Conservation (phyloP, 2,888 invertebrate species). For the Drosophila acutilabella region DNA sequence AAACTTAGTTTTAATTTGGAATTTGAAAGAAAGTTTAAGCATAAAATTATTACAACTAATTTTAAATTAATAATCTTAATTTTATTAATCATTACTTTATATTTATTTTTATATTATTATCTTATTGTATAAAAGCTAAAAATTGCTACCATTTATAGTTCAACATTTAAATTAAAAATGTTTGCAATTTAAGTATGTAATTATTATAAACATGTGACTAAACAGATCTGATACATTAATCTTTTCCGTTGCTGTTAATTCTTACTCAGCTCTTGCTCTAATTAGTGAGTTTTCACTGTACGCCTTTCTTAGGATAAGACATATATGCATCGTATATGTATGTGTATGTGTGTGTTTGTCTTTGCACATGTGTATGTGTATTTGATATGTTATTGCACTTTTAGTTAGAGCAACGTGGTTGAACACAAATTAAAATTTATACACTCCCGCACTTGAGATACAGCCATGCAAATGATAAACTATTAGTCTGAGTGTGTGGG, state of each 20-base stretch:
- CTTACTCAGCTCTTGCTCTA: neutral
- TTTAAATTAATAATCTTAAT: too few relatives aligned
- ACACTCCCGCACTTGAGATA: slow-evolving; percentile 14
- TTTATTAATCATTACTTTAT: too few relatives aligned
- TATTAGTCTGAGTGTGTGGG: slow-evolving; percentile 3
- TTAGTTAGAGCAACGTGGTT: slow-evolving; percentile 27
- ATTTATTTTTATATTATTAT: too few relatives aligned
- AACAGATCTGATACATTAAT: too few relatives aligned
- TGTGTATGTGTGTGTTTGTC: neutral
- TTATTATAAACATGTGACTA: too few relatives aligned
- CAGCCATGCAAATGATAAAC: slow-evolving; percentile 20
- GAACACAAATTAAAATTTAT: slow-evolving; percentile 38
- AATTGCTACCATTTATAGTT: too few relatives aligned
- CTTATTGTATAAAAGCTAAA: too few relatives aligned
- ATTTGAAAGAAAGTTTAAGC: too few relatives aligned
- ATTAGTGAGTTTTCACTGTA: neutral
- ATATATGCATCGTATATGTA: slow-evolving; percentile 4
- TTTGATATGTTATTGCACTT: slow-evolving; percentile 30
- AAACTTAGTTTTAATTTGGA: neutral
- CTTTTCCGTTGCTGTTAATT: too few relatives aligned
- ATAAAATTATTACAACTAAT: too few relatives aligned
- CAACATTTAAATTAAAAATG: too few relatives aligned
- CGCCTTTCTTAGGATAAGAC: slow-evolving; percentile 3
- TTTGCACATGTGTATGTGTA: neutral
- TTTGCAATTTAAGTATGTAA: too few relatives aligned